These are phyloP conservation scores for Diplodus puntazzo DNA, from an alignment of 2,797 vertebrate genomes.

Conservation along the genomic window DNA sequence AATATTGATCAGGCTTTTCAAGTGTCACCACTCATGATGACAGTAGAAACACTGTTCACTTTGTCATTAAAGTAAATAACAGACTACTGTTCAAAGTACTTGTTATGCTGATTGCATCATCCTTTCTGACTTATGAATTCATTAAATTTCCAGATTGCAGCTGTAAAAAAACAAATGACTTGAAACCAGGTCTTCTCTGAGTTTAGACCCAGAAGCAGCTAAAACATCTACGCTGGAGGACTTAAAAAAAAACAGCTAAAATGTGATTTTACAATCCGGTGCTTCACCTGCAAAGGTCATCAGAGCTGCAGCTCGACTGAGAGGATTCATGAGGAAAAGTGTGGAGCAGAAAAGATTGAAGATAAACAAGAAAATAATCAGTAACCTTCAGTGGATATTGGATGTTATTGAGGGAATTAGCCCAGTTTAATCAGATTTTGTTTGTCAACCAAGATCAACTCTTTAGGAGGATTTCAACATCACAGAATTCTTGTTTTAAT, in stretches of 20 bases:
- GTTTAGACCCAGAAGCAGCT: background rate
- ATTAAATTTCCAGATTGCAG: background rate
- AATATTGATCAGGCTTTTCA: background rate
- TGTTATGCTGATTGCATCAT: background rate
- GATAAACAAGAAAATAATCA: background rate
- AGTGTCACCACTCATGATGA: background rate
- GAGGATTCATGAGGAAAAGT: background rate
- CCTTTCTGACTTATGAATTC: no score
- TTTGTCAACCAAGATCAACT: slow-evolving; percentile 4
- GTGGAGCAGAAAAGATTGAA: background rate
- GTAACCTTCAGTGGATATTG: background rate
- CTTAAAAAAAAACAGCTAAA: background rate
- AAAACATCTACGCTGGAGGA: background rate
- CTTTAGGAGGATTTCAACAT: background rate
- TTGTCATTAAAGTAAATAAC: no score
- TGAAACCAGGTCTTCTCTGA: background rate
- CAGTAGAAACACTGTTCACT: background rate
- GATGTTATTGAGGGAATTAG: slow-evolving; percentile 11
- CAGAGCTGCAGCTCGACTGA: background rate
- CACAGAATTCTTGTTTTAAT: background rate
- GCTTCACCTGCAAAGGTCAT: background rate
- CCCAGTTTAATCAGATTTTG: background rate
- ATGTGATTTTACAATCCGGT: background rate
- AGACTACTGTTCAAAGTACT: no score
- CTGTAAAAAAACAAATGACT: background rate